Conservation (phyloP, 2,113 vertebrate genomes). For the Ciconia boyciana region DNA sequence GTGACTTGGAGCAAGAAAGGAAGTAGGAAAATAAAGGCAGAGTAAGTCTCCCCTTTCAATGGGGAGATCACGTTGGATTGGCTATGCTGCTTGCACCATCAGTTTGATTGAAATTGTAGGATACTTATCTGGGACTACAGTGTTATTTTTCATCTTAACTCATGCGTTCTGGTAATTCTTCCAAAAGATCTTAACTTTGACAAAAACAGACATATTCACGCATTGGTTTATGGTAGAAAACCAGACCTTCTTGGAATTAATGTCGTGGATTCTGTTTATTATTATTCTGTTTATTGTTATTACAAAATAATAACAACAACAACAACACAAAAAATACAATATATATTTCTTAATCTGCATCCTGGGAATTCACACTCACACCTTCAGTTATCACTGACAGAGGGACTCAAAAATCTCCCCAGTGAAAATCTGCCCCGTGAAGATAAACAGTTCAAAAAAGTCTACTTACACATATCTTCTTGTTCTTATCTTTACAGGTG, state of each 20-base stretch:
- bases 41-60: background rate
- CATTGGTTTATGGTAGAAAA: background rate
- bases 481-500: slow-evolving; percentile 77
- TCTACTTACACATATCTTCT: background rate
- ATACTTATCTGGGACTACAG: background rate
- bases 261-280: background rate
- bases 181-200: background rate
- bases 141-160: background rate
- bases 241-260: background rate
- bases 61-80: background rate
- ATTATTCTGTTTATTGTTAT: background rate
- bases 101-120: background rate
- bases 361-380: background rate
- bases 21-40: background rate
- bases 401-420: background rate
- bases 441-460: background rate
- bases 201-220: background rate
- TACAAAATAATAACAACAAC: background rate
- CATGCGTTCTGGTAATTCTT: background rate
- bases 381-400: background rate
- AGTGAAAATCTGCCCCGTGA: background rate
- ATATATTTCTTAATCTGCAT: background rate
- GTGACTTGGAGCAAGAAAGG: background rate
- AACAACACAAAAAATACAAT: background rate
- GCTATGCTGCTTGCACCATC: background rate